Evolutionary conservation across 2,797 vertebrate genomes (phyloP).

Genomic region (Taenioides sp.): DNA sequence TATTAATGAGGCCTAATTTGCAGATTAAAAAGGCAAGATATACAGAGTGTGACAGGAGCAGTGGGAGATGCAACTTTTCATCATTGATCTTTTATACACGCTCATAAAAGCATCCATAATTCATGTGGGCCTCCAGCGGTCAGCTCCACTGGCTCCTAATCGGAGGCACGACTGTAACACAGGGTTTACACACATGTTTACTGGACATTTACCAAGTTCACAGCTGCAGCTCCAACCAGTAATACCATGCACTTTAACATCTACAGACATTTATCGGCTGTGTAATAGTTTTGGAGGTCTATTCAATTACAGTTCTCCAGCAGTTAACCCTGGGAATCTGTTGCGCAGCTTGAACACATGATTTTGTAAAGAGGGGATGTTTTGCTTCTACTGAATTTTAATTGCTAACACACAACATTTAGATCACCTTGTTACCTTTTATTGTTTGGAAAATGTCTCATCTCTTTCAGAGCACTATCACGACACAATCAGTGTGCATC

Average conservation of each 20-base stretch:
- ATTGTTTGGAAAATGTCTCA: no score
- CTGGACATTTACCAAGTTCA: not conserved
- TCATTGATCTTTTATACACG: constrained; percentile 55
- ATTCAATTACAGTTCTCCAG: not conserved
- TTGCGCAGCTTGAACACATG: no score
- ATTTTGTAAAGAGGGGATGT: no score
- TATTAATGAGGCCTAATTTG: constrained; percentile 63
- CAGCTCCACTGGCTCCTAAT: constrained; percentile 8
- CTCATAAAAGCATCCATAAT: constrained; percentile 57
- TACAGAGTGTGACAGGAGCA: constrained; percentile 50
- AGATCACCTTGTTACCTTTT: no score
- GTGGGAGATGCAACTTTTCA: constrained; percentile 52
- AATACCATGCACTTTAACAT: not conserved
- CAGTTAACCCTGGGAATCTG: no score
- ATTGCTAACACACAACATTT: no score
- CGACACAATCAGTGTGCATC: no score
- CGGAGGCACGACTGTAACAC: constrained; percentile 14
- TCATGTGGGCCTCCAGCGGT: constrained; percentile 36
- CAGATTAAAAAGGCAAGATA: constrained; percentile 55
- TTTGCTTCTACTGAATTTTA: no score
- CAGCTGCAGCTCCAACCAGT: not conserved
- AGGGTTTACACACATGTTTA: not conserved
- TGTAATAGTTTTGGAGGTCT: not conserved
- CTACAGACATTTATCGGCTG: not conserved
- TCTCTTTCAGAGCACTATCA: no score